Evolutionary conservation across 2,797 vertebrate genomes (phyloP), one percentile per base, ranked within the genome.

Genomic region (Platyrinchus mystaceus): DNA sequence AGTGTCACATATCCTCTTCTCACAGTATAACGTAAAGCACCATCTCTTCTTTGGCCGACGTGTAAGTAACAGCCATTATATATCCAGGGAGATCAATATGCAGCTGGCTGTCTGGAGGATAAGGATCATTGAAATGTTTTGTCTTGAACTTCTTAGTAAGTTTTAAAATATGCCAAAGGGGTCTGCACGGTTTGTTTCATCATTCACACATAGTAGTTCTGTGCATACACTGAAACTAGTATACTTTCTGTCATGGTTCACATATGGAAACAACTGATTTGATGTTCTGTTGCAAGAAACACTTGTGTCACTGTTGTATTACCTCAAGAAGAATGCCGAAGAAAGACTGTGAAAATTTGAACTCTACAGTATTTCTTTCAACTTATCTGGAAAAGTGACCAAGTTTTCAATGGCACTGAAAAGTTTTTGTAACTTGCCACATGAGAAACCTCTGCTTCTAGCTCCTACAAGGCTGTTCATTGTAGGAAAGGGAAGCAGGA

Each of bases 171-270:
- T 2, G 3, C 32, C 19, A 41, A 11, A 71, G 41, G 36, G 59
- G 6, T 27, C 23, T 18, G 9, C 4, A 3, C 30, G 15, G 10
- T 41, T 79, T 55, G 10, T 36, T 81, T 78, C 55, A 20, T 34
- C 3, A 1, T 44, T 76, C 9, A 13, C 15, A n/a, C 0, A 0
- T 12, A 14, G 9, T 23, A 13, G 10, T 52, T 69, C 56, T 44
- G 41, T 69, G 44, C 23, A 17, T 52, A 21, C 2, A 1, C 10
- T 53, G 44, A 66, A 88, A 56, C 10, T 24, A 17, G 9, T 27
- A 0, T 30, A 5, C 78, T 62, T 88, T 69, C 37, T 58, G 69
- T 74, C 6, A 6, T 28, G 24, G 56, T 75, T 90, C 53, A 50
- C 10, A 0, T 44, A 7, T 15, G 22, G 46, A 59, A 77, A 75